phyloP scores from a whole-genome alignment of 1,140 invertebrate genomes.

The Parasteatoda tepidariorum region DNA sequence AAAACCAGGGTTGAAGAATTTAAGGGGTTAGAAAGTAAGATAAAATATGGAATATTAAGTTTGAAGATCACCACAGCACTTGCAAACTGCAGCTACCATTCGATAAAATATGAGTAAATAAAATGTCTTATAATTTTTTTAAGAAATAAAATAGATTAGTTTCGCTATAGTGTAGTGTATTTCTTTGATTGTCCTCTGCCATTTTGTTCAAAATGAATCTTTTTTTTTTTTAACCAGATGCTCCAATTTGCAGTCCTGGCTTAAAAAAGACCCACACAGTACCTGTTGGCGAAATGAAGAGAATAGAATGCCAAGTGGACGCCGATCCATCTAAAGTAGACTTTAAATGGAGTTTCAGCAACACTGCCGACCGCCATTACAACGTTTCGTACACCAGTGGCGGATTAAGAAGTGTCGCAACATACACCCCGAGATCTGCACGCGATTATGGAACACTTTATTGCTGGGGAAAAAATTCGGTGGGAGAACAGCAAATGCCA shows the following conservation, averaged over 20 bases:
- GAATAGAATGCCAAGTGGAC: conserved; percentile 84
- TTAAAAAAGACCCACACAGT: conserved; percentile 79
- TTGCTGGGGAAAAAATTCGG: conserved; percentile 65
- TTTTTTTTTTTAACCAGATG: conserved; percentile 67
- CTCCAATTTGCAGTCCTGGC: conserved; percentile 75
- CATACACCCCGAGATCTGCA: conserved; percentile 62
- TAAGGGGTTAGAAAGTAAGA: no score
- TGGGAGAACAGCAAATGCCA: conserved; percentile 64
- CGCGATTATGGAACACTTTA: conserved; percentile 64
- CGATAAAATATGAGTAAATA: no score
- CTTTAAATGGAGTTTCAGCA: conserved; percentile 66
- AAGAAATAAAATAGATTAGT: no score
- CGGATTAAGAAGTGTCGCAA: conserved; percentile 60
- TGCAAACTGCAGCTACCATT: no score
- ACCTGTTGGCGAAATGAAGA: conserved; percentile 85
- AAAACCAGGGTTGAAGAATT: no score
- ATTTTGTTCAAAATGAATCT: no score
- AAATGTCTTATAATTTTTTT: no score
- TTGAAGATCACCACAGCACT: no score
- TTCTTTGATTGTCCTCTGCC: neutral
- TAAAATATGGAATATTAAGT: no score
- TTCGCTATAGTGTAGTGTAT: no score
- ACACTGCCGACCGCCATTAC: conserved; percentile 69
- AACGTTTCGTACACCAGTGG: conserved; percentile 72
- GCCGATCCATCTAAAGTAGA: conserved; percentile 76